Evolutionary conservation across 2,797 vertebrate genomes (phyloP), one percentile per base, ranked within the genome.

Genomic region (Philypnodon macrostomus): DNA sequence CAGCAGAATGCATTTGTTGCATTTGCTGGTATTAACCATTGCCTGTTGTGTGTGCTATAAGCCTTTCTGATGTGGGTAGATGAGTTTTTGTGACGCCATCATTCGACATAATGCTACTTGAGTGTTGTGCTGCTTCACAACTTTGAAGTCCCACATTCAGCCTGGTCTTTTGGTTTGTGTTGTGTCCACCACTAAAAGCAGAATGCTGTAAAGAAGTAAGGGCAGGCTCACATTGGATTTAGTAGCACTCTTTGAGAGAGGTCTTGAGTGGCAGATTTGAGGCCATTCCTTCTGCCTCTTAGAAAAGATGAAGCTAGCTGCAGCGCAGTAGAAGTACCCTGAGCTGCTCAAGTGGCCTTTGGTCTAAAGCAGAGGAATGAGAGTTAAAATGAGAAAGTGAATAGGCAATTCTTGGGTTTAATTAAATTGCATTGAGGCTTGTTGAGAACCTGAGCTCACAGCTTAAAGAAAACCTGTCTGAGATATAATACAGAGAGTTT

Each of bases 241-340:
- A 89, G 87, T 83, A 58, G 79, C 76, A 85, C 84, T 80, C 78
- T 82, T 77, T 79, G 81, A 80, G 69, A 70, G 64, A 69, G 59
- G 58, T 67, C 77, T 75, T 69, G 73, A 77, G 80, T n/a, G 58
- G 67, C 69, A 29, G 60, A 67, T 61, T 71, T 67, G 76, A 85
- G 75, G 70, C 67, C 64, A 69, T 77, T 81, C 73, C 68, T 70
- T 65, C 69, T 70, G 74, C 75, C 61, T 62, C 76, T 79, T 49
- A 77, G 74, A 83, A 75, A 71, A 58, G 66, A 73, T 66, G 52
- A 69, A 58, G 72, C 55, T 58, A 80, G 75, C 75, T 80, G 78
- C 77, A 74, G 80, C 76, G 49, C 38, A 64, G 27, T 49, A 63
- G 54, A 62, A 62, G 64, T 40, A 63, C 47, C 17, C 41, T 8